Base-by-base conservation (phyloP, 2,888 invertebrate genomes). In the Platycheirus albimanus region DNA sequence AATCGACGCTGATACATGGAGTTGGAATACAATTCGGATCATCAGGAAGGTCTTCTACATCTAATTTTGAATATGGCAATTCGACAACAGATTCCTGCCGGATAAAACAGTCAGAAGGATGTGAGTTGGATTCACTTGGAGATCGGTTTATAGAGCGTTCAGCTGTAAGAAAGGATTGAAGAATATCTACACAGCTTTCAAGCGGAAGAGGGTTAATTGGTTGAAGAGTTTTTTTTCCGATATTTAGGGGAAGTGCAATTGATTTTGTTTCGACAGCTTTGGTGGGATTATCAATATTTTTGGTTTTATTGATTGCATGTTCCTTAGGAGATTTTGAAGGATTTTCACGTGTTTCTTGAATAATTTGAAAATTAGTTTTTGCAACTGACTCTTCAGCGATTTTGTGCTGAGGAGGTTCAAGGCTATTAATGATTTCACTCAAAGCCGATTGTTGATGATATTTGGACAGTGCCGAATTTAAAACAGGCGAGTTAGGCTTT, bases 31-130 rank as follows among this genome's bases (percentile, higher is more conserved):
- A 75, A 70, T 75, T 63, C 7, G 85, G 78, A 33, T 80, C n/a
- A n/a, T n/a, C 76, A 10, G 84, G 85, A 0, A 86, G 19, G 33
- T 80, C 30, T 45, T 67, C 45, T 0, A 87, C 87, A 80, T 90
- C 87, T 3, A 90, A 74, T 85, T 87, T 90, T 75, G 88, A 86
- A 78, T 88, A 90, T 13, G 86, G 86, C 63, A 81, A 51, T 78
- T 90, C 90, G 30, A 88, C 85, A 11, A 89, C 85, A 6, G 87
- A 86, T 36, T 85, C 72, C 43, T 87, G 86, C 13, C 87, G 86
- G 13, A 74, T 15, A 28, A 72, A 79, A 41, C 28, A 36, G 5
- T 71, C 63, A 2, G 74, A 54, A 10, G 38, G 30, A 15, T 10
- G 20, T 0, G 71, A 41, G 15, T 69, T n/a, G 2, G 38, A 10